Base-by-base conservation (phyloP, 1,140 invertebrate genomes). In the Wasmannia auropunctata region DNA sequence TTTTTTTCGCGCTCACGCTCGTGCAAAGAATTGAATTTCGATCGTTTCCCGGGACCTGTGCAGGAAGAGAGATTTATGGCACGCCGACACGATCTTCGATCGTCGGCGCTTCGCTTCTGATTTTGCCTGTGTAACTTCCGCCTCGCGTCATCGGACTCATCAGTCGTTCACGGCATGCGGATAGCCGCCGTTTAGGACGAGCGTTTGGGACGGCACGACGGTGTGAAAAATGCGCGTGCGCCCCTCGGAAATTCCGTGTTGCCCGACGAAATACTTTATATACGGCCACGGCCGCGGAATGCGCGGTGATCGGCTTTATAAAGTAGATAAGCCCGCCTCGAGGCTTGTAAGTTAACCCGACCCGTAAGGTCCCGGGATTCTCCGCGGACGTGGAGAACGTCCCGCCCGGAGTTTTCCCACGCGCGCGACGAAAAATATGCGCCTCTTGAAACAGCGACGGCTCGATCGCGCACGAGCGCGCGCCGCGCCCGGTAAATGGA, bases 291-390 rank as follows among this genome's bases (percentile, higher is more conserved):
- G 8, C n/a, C n/a, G n/a, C 77, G 65, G 51, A 60, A 69, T 81
- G 70, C 34, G 85, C 43, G 77, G 10, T 83, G 85, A 87, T 79
- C 84, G 84, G 58, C 75, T 63, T 79, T 86, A n/a, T n/a, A 72
- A 86, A 86, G 34, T 58, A 65, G 54, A 56, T 86, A 74, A 85
- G 79, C 49, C 51, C 63, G 54, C 28, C 37, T 49, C 63, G 34
- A 31, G 76, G n/a, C n/a, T 28, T 67, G 63, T 79, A 60, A 75
- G 60, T 69, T 65, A 76, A 72, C 46, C 49, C 43, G 40, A 72
- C n/a, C n/a, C n/a, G n/a, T n/a, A n/a, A 79, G 56, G 74, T 49
- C 54, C 34, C 22, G 28, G 65, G 77, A 80, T 81, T 80, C 81
- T 69, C 62, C 34, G 76, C 34, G 76, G 14, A 16, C 31, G 28